A percentile compares a stretch with the other conserved stretches of the same genome.
Evolutionary conservation across 1,140 invertebrate genomes (phyloP).

Genomic region (Drosophila cardini): DNA sequence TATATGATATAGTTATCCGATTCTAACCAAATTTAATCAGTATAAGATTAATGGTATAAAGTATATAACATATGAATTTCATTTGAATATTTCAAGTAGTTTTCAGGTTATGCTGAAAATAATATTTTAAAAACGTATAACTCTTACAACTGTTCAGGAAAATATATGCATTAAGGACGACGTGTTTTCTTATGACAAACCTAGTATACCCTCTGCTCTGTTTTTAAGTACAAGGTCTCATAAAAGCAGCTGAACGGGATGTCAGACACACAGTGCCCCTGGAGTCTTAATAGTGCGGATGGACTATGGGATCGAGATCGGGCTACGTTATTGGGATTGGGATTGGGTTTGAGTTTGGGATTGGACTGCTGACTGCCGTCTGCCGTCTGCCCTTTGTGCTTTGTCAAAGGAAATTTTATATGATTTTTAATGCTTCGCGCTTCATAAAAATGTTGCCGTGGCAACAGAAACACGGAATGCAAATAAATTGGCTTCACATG

Average conservation of each 20-base stretch:
- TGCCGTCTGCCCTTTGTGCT: slow-evolving; percentile 51
- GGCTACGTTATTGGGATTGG: background rate
- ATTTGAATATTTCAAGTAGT: too few species aligned
- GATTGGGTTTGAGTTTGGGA: background rate
- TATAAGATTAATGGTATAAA: too few species aligned
- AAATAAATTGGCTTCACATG: slow-evolving; percentile 58
- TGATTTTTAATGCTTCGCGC: slow-evolving; percentile 77
- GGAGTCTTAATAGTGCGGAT: slow-evolving; percentile 64
- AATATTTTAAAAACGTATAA: too few species aligned
- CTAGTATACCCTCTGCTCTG: too few species aligned
- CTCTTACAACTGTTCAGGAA: too few species aligned
- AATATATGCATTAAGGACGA: too few species aligned
- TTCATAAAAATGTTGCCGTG: slow-evolving; percentile 68
- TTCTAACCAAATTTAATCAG: too few species aligned
- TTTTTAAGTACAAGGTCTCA: background rate
- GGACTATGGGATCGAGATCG: slow-evolving; percentile 22
- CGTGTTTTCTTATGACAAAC: too few species aligned
- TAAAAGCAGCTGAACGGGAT: slow-evolving; percentile 25
- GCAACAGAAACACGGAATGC: slow-evolving; percentile 38
- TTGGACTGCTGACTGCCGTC: too few species aligned
- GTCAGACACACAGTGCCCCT: slow-evolving; percentile 51
- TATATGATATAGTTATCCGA: too few species aligned
- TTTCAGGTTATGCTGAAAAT: too few species aligned
- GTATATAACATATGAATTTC: too few species aligned
- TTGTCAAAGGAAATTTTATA: slow-evolving; percentile 70